Evolutionary conservation across 2,113 vertebrate genomes (phyloP), one percentile per base, ranked within the genome.

Genomic region (Hippocampus zosterae): DNA sequence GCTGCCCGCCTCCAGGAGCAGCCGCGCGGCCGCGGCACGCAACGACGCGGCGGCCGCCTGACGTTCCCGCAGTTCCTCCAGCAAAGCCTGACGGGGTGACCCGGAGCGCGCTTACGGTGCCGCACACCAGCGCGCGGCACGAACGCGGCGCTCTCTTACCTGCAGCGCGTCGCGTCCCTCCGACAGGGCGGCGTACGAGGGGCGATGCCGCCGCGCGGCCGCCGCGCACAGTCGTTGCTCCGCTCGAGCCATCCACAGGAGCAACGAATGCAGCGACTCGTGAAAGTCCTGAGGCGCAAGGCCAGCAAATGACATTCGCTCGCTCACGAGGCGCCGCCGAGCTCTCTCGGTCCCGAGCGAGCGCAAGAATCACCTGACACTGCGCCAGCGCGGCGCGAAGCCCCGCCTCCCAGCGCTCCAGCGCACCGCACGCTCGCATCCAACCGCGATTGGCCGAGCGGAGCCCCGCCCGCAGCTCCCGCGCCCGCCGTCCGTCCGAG

Each of bases 231-330:
- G 89, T 42, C 67, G 85, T 52, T 85, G 89, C 78, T 96, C 95
- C 0, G 92, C 93, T 67, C 83, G 87, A 0, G 92, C 92, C 48
- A 98, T 75, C 94, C 95, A 96, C 74, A 95, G 55, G 63, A 98
- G 87, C 72, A 97, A 86, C 0, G 90, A 88, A 73, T 95, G 94
- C 19, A 93, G 93, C n/a, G 84, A 79, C 76, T 93, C 87, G 0
- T 97, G 95, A 77, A 98, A 98, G 72, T 96, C 97, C 97, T 99
- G 77, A 85, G 41, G 27, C 4, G 8, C 7, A 19, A 15, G 21
- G 5, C 11, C 8, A 18, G 7, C 29, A 19, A 37, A n/a, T 5
- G 6, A 23, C n/a, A 13, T 1, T 8, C 1, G 8, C 50, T 0
- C 0, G 15, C 18, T 52, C 6, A 1, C 29, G 4, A 4, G 29